Base-by-base conservation (phyloP, 2,113 vertebrate genomes). In the Salvelinus sp. region DNA sequence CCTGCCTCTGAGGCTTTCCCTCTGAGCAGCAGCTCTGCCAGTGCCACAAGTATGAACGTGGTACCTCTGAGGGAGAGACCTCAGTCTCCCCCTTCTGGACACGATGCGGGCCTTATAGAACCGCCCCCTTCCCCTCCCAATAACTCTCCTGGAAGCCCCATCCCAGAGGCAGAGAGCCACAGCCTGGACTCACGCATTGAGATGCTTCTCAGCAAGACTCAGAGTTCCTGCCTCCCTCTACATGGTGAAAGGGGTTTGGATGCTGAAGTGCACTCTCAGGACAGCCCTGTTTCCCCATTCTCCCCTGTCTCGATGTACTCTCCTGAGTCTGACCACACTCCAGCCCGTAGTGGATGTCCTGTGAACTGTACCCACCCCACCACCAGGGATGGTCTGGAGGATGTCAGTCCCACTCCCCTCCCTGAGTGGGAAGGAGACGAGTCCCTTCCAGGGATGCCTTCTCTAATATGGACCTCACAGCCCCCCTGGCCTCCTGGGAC, bases 181-280 rank as follows among this genome's bases (percentile, higher is more conserved):
- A 97, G 95, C 91, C 91, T 99, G 85, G 98, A 99, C 89, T 96
- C 96, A 0, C 95, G 98, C 74, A 99, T 99, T 75, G 95, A 98
- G 89, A 97, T 96, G 95, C 93, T 99, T 83, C 90, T 99, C 79
- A 96, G 94, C 81, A 95, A 95, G 82, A 93, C 70, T 25, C 83
- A 94, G 82, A 93, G 93, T 81, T 91, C 93, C 79, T 94, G 79
- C 93, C 22, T 7, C 16, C 5, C 92, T 60, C 92, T 93, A 85
- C 88, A 95, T 18, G 90, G 86, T 0, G 93, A 94, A 66, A 93
- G 91, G 33, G 93, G 93, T 85, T 92, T 92, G 0, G 95, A 94
- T 82, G 86, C 89, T 0, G 94, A 95, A 79, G 78, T 93, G 50
- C 87, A 87, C 86, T 93, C 93, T 92, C 94, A 94, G 88, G 95